Percentiles rank a stretch among this genome's conserved stretches.
These are phyloP conservation scores for Notolepis coatsorum DNA, from an alignment of 2,797 vertebrate species.

Conservation along the genomic window DNA sequence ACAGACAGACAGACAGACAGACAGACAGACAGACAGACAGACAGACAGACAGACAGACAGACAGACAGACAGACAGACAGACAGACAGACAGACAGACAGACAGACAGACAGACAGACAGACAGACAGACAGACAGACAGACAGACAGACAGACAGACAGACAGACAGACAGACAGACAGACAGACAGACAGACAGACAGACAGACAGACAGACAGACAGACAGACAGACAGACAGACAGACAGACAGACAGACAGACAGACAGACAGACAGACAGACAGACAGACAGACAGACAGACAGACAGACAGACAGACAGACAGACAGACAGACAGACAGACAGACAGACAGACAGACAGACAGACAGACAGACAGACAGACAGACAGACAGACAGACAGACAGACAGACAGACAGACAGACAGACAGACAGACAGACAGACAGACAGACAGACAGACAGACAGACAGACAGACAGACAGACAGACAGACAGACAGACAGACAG, in stretches of 20 bases:
- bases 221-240: not conserved
- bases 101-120: constrained; percentile 13
- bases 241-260: not conserved
- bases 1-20: not conserved
- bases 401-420: constrained; percentile 12
- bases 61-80: not conserved
- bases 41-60: constrained; percentile 23
- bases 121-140: constrained; percentile 22
- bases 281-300: constrained; percentile 2
- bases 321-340: constrained; percentile 8
- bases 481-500: constrained; percentile 13
- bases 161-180: not conserved
- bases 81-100: not conserved
- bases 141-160: not conserved
- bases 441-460: not conserved
- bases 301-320: not conserved
- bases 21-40: constrained; percentile 12
- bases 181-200: constrained; percentile 23
- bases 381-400: not conserved
- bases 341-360: constrained; percentile 26
- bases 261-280: constrained; percentile 30
- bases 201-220: constrained; percentile 11
- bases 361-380: not conserved
- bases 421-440: constrained; percentile 23
- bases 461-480: not conserved